These are phyloP conservation scores for Agrochola litura DNA, from an alignment of 2,888 invertebrate species.

Conservation along the genomic window DNA sequence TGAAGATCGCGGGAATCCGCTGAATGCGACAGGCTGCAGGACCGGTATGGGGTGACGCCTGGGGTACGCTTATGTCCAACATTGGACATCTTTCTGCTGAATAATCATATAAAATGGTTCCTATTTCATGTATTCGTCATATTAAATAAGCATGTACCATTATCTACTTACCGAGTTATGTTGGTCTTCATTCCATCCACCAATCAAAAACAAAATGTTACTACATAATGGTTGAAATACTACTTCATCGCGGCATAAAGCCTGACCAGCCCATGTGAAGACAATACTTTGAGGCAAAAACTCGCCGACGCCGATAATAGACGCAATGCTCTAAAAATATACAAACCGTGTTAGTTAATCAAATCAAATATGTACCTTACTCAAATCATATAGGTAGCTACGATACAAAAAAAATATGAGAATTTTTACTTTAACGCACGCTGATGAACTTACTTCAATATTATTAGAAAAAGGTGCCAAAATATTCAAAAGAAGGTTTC, in stretches of 20 bases:
- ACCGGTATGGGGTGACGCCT: neutral
- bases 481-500: constrained; percentile 84
- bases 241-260: constrained; percentile 90
- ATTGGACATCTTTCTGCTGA: neutral
- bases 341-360: neutral
- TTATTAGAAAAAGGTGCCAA: constrained; percentile 83
- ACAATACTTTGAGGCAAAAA: constrained; percentile 91
- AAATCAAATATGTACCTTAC: neutral
- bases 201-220: constrained; percentile 92
- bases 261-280: constrained; percentile 86
- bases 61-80: neutral
- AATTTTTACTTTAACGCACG: neutral
- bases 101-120: neutral
- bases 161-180: constrained; percentile 55
- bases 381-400: neutral
- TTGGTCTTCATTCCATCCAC: constrained; percentile 91
- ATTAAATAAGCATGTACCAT: neutral
- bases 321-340: constrained; percentile 68
- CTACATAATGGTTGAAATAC: constrained; percentile 91
- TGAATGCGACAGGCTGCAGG: neutral
- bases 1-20: too few relatives aligned
- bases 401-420: neutral
- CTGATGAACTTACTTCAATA: constrained; percentile 81
- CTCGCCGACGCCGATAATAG: constrained; percentile 90
- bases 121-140: too few relatives aligned